Percentiles rank a stretch among this genome's conserved stretches.
Conservation (phyloP, 2,888 invertebrate genomes). For the Melolontha melolontha region DNA sequence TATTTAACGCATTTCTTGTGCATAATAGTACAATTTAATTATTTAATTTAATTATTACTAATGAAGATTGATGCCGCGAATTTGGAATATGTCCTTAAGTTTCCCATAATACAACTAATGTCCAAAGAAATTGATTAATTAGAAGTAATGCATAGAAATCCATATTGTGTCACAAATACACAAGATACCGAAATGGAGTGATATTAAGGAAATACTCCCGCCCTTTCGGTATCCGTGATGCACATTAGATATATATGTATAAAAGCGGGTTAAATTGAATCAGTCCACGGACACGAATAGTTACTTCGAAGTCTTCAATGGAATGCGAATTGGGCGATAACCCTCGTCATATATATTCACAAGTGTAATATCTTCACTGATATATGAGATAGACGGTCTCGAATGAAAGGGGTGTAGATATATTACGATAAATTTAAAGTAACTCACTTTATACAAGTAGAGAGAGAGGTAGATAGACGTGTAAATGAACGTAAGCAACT, state of each 20-base stretch:
- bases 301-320: conserved; percentile 50
- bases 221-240: conserved; percentile 11
- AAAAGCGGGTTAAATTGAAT: conserved; percentile 36
- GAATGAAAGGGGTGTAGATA: conserved; percentile 42
- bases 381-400: conserved; percentile 49
- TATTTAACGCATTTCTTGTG: no score
- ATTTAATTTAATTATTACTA: no score
- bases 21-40: no score
- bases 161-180: conserved; percentile 26
- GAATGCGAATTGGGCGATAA: conserved; percentile 56
- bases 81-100: no score
- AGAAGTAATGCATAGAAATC: conserved; percentile 11
- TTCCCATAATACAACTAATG: neutral
- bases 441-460: conserved; percentile 44
- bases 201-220: conserved; percentile 11
- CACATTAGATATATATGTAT: conserved; percentile 26
- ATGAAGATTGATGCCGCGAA: no score
- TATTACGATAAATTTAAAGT: conserved; percentile 49
- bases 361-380: conserved; percentile 54
- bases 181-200: conserved; percentile 19
- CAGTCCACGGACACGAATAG: conserved; percentile 38
- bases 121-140: conserved; percentile 32
- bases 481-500: neutral
- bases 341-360: conserved; percentile 55
- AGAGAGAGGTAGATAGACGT: neutral